phyloP scores from a whole-genome alignment of 2,113 vertebrate genomes.

The Brachypteracias leptosomus region DNA sequence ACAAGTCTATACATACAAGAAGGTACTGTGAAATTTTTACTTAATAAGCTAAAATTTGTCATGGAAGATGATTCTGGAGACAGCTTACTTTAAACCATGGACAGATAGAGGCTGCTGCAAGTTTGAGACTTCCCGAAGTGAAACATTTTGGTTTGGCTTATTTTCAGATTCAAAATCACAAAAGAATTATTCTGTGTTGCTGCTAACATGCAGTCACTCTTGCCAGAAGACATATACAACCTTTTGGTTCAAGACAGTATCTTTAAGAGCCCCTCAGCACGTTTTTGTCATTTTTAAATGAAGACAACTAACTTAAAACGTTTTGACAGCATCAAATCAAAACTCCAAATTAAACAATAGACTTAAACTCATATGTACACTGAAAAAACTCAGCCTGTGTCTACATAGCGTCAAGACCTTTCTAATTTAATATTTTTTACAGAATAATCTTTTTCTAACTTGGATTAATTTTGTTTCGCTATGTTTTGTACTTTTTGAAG shows the following conservation, averaged over 20 bases:
- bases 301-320: background rate
- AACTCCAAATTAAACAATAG: background rate
- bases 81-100: background rate
- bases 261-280: background rate
- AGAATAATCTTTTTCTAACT: background rate
- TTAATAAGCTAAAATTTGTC: background rate
- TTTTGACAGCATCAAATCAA: background rate
- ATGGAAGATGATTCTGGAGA: background rate
- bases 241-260: background rate
- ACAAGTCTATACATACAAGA: background rate
- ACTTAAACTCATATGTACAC: background rate
- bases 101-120: background rate
- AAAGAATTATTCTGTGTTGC: background rate
- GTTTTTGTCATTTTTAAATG: background rate
- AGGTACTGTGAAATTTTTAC: background rate
- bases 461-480: background rate
- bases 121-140: background rate
- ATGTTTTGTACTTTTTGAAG: background rate
- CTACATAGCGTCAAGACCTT: background rate
- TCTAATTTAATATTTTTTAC: background rate
- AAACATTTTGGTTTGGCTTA: background rate
- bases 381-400: background rate
- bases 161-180: background rate
- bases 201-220: background rate
- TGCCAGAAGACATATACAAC: background rate